A percentile compares a stretch with the other conserved stretches of the same genome.
Evolutionary conservation across 2,797 vertebrate species (phyloP).

Genomic region (Columba guinea): DNA sequence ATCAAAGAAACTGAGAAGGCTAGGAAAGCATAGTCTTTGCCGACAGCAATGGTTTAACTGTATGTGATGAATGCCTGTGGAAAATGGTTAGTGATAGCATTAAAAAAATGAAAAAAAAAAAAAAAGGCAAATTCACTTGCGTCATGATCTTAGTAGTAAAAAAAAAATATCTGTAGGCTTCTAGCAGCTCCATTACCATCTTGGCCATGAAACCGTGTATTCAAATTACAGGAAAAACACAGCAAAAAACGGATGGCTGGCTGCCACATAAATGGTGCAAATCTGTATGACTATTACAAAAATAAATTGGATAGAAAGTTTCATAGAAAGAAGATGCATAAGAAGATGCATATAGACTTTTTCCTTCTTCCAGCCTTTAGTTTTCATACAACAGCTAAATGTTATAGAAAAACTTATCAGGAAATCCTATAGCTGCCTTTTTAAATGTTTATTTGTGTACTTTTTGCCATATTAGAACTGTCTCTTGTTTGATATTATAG

Average conservation of each 20-base stretch:
- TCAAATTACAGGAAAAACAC: neutral
- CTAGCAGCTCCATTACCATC: neutral
- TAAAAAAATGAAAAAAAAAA: neutral
- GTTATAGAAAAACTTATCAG: neutral
- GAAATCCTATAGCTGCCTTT: neutral
- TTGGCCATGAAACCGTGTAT: neutral
- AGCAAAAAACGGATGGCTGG: neutral
- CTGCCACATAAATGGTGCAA: neutral
- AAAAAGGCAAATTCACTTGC: neutral
- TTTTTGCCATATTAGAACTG: neutral
- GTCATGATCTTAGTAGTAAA: neutral
- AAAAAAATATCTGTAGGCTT: neutral
- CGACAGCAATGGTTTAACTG: neutral
- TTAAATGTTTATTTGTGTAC: no score
- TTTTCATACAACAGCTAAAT: neutral
- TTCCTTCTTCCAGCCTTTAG: neutral
- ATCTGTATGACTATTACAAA: neutral
- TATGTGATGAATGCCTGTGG: neutral
- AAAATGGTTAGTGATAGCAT: neutral
- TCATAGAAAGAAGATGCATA: neutral
- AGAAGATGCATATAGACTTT: fast-evolving
- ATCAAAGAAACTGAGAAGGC: neutral
- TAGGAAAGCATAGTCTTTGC: neutral
- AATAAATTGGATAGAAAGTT: neutral
- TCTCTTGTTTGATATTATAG: neutral